phyloP scores from a whole-genome alignment of 1,140 invertebrate genomes.

The Lepidurus arcticus region DNA sequence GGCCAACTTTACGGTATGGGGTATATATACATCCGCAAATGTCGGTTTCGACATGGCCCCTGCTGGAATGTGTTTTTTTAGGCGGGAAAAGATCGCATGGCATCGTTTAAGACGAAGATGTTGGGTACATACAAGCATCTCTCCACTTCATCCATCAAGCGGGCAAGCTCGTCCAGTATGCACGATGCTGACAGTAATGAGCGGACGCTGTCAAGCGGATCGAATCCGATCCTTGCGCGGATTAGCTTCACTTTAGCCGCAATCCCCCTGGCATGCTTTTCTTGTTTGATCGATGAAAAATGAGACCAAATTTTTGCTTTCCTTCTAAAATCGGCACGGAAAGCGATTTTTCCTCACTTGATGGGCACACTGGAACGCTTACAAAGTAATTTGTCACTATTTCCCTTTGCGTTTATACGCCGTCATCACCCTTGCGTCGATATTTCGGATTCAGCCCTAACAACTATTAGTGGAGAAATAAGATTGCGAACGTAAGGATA shows the following conservation, averaged over 20 bases:
- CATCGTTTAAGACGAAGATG: neutral
- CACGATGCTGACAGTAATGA: conserved; percentile 17
- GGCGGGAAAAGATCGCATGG: neutral
- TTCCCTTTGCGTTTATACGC: neutral
- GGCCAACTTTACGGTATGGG: too few relatives aligned
- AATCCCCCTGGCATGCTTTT: conserved; percentile 15
- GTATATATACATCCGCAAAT: too few relatives aligned
- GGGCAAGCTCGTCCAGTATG: neutral
- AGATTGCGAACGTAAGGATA: neutral
- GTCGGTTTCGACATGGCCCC: neutral
- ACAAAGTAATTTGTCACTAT: conserved; percentile 11
- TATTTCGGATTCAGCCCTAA: neutral
- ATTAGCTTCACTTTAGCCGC: conserved; percentile 18
- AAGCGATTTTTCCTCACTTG: neutral
- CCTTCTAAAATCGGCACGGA: neutral
- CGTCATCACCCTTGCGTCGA: neutral
- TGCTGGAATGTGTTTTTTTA: neutral
- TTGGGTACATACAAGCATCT: conserved; percentile 4
- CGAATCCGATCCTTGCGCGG: conserved; percentile 12
- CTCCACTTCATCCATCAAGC: conserved; percentile 2
- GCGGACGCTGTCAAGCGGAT: conserved; percentile 20
- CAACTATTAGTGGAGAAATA: neutral
- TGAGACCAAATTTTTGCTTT: neutral
- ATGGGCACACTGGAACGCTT: neutral
- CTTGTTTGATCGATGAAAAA: conserved; percentile 19